phyloP scores from a whole-genome alignment of 2,113 vertebrate species.

The Ophthalmolycus amberensis region DNA sequence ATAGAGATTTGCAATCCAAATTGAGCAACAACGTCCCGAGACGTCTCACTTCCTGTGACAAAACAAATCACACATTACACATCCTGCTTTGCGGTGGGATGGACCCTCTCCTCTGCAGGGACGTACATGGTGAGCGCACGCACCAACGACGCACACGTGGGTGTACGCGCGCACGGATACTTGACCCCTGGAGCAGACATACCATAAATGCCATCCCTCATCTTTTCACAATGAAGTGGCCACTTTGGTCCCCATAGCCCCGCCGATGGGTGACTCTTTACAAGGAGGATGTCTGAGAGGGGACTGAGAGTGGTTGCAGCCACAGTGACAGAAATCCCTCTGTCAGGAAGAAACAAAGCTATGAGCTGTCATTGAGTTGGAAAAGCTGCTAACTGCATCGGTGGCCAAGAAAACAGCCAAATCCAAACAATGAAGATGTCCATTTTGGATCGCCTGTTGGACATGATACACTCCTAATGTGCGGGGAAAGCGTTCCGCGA shows the following conservation, averaged over 20 bases:
- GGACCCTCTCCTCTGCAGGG: background rate
- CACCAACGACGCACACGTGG: background rate
- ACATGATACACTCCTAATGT: conserved; percentile 40
- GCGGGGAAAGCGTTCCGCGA: conserved; percentile 36
- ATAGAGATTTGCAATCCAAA: conserved; percentile 71
- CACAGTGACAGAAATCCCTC: conserved; percentile 38
- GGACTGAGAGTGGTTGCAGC: conserved; percentile 33
- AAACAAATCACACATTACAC: conserved; percentile 37
- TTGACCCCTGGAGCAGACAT: conserved; percentile 62
- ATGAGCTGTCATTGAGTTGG: conserved; percentile 44
- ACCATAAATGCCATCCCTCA: conserved; percentile 61
- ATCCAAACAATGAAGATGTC: conserved; percentile 52
- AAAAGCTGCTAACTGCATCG: conserved; percentile 27
- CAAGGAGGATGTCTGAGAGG: conserved; percentile 39
- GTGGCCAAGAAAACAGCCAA: conserved; percentile 39
- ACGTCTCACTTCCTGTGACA: conserved; percentile 36
- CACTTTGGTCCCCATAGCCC: conserved; percentile 18
- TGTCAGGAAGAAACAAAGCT: conserved; percentile 42
- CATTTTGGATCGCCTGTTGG: conserved; percentile 23
- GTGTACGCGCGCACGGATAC: conserved; percentile 41
- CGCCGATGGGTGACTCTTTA: conserved; percentile 36
- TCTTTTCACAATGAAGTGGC: conserved; percentile 64
- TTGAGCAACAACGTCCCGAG: conserved; percentile 4
- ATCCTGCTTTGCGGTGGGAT: background rate
- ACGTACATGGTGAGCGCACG: conserved; percentile 1